These are phyloP conservation scores for Larimichthys polyactis DNA, from an alignment of 2,113 vertebrate genomes.

Conservation along the genomic window DNA sequence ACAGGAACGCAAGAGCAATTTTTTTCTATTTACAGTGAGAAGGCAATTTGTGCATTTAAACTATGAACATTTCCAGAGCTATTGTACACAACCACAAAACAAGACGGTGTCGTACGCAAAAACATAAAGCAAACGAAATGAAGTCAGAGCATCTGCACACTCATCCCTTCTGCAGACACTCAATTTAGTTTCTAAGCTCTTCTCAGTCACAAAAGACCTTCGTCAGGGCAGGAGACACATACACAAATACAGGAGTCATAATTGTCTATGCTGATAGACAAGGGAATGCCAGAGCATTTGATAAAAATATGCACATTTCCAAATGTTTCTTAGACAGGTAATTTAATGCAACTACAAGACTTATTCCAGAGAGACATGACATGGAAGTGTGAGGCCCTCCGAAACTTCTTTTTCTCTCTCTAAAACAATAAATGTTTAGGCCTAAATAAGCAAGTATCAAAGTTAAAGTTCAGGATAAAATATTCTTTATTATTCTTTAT, in stretches of 20 bases:
- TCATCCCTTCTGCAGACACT: background rate
- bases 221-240: background rate
- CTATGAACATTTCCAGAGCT: background rate
- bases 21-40: slow-evolving; percentile 11
- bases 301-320: background rate
- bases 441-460: background rate
- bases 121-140: background rate
- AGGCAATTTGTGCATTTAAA: slow-evolving; percentile 18
- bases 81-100: background rate
- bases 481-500: background rate
- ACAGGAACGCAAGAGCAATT: background rate
- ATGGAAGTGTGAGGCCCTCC: background rate
- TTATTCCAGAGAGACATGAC: background rate
- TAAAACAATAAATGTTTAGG: background rate
- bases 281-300: background rate
- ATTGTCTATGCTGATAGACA: background rate
- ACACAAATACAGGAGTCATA: background rate
- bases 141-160: slow-evolving; percentile 6
- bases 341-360: background rate
- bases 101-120: background rate
- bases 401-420: background rate
- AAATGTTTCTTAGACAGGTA: background rate
- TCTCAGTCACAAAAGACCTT: background rate
- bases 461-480: background rate
- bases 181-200: background rate